Evolutionary conservation across 2,113 vertebrate species (phyloP).

Genomic region (Aspiorhynchus laticeps): DNA sequence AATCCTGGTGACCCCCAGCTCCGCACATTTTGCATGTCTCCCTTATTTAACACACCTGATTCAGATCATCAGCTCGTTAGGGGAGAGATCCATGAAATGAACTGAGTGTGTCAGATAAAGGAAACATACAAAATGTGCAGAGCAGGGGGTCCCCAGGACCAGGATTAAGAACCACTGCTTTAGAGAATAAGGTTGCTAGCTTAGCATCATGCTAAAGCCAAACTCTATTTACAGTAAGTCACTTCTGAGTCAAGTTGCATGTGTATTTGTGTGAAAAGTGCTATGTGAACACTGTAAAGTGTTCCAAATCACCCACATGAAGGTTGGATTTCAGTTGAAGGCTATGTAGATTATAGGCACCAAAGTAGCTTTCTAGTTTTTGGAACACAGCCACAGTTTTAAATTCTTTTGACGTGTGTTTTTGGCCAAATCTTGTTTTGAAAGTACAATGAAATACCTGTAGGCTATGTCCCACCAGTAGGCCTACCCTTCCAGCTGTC

Average conservation of each 20-base stretch:
- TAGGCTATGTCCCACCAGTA: neutral
- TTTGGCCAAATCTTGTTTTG: slow-evolving; percentile 8
- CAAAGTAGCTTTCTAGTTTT: neutral
- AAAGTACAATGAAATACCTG: neutral
- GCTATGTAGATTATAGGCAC: neutral
- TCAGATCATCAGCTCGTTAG: too few species aligned
- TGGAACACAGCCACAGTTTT: neutral
- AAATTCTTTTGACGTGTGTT: neutral
- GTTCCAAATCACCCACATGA: neutral
- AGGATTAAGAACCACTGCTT: too few species aligned
- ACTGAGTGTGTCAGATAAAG: too few species aligned
- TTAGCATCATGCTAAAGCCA: neutral
- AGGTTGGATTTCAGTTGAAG: neutral
- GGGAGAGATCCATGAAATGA: too few species aligned
- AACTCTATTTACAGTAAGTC: neutral
- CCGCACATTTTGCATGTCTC: too few species aligned
- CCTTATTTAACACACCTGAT: too few species aligned
- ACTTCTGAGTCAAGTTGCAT: neutral
- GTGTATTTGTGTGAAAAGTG: neutral
- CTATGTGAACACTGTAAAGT: neutral
- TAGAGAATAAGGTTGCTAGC: neutral
- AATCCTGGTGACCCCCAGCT: too few species aligned
- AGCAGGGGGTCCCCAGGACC: too few species aligned
- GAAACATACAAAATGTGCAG: too few species aligned
- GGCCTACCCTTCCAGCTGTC: neutral